Evolutionary conservation across 2,113 vertebrate genomes (phyloP), one percentile per base, ranked within the genome.

Genomic region (Mirounga angustirostris): DNA sequence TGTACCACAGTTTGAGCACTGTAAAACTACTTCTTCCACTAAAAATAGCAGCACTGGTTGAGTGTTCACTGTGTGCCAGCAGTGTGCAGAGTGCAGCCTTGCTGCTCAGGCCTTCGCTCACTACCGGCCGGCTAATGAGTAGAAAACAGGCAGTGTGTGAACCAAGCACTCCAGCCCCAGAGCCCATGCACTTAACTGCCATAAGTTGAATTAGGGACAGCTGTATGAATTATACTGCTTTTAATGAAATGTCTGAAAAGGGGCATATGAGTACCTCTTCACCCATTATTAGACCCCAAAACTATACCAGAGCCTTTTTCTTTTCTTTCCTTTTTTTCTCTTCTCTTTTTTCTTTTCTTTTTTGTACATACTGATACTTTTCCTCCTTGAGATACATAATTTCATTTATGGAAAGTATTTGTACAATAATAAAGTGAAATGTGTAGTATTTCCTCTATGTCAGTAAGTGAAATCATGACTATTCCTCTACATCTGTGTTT

Each of bases 401-500:
- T 95, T 92, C 15, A 81, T 81, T 88, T 88, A 74, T 83, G 18
- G n/a, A 87, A 87, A 52, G 22, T 82, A 61, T 80, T 67, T 76
- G 52, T 93, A 10, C 16, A 7, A 1, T 59, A 83, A 61, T 93
- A 93, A 89, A 65, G 5, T 50, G 56, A 80, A 92, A 15, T 91
- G 71, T 16, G 12, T 89, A 67, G 5, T 96, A 67, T 85, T 87
- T 52, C 13, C 15, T 95, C 7, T 93, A 3, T 92, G 58, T 88
- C 71, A 80, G 4, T 78, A 67, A n/a, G 74, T 95, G 54, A 76
- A 95, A 61, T 92, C 46, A 63, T 83, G 19, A 90, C 36, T 73
- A 52, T 92, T 83, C 15, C 5, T 52, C 30, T 95, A 1, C 16
- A 52, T 30, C 26, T 92, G 71, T 92, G 22, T 91, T 82, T 88